Evolutionary conservation across 2,888 invertebrate species (phyloP), one percentile per base, ranked within the genome.

Genomic region (Eubasilissa splendida): DNA sequence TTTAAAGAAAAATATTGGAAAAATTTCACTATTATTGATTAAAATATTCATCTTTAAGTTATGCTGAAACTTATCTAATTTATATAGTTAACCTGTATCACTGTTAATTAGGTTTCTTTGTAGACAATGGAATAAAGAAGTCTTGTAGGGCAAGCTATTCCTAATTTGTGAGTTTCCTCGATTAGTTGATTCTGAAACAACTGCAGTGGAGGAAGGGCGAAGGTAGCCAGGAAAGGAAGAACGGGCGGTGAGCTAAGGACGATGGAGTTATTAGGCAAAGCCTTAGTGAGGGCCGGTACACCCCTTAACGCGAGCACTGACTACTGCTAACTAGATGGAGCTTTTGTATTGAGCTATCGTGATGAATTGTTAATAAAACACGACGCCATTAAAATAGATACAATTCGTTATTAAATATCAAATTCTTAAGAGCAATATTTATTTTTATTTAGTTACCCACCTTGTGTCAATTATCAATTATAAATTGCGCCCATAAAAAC

Each of bases 211-310:
- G 10, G 54, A 31, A 54, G 22, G 71, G 14, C 14, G 71, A 10
- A 11, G 31, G 22, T 10, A n/a, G 22, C 71, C 71, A 33, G 71
- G 33, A 56, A 71, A 74, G 59, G 74, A 59, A 14, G 50, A 68
- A 68, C 68, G 10, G 50, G 50, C 52, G 50, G 50, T 42, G 68
- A 50, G 50, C 68, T 33, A 50, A 68, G 50, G 52, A 68, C 68
- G 68, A 78, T 78, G 54, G 78, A 78, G 78, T 78, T 78, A 78
- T 78, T 78, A 71, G 78, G 71, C 60, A 78, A 70, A 77, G n/a
- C 59, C 65, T 76, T 31, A 66, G 42, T 10, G 68, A 63, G 53
- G 53, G n/a, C 31, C 9, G 52, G 63, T 63, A 76, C 22, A 60
- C 60, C 59, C 50, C n/a, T 31, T 66, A 14, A 42, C 31, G 66